phyloP scores from a whole-genome alignment of 2,797 vertebrate genomes.

The Macrochelys suwanniensis region DNA sequence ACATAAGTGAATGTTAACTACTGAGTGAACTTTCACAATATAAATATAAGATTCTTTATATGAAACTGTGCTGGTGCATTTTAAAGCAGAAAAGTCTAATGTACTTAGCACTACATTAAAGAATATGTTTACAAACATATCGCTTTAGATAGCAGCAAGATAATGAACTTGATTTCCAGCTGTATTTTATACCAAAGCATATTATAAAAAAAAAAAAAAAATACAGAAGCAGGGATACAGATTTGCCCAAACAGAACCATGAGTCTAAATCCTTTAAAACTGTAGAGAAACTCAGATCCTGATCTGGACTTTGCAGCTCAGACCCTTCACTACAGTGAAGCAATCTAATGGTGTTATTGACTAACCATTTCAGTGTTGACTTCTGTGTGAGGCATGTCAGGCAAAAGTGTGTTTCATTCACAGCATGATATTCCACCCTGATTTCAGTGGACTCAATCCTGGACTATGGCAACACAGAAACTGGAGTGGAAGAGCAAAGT shows the following conservation, averaged over 20 bases:
- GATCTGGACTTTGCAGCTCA: neutral
- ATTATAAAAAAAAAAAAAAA: neutral
- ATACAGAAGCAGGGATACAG: neutral
- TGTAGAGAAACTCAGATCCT: neutral
- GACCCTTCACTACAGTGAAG: neutral
- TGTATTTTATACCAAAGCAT: neutral
- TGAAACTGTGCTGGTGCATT: neutral
- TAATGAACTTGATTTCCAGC: neutral
- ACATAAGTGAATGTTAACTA: conserved; percentile 24
- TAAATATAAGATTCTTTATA: neutral
- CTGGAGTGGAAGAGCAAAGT: neutral
- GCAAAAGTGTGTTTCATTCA: neutral
- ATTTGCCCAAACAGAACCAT: neutral
- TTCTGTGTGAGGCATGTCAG: neutral
- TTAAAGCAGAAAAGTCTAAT: neutral
- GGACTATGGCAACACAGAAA: neutral
- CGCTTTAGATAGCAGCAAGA: neutral
- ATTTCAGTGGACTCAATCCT: neutral
- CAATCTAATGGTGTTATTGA: neutral
- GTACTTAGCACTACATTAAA: neutral
- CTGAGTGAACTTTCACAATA: neutral
- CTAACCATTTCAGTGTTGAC: neutral
- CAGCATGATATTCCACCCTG: neutral
- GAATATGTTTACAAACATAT: neutral
- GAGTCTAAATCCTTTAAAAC: neutral